Conservation (phyloP, 2,797 vertebrate species). For the Alectoris magna region DNA sequence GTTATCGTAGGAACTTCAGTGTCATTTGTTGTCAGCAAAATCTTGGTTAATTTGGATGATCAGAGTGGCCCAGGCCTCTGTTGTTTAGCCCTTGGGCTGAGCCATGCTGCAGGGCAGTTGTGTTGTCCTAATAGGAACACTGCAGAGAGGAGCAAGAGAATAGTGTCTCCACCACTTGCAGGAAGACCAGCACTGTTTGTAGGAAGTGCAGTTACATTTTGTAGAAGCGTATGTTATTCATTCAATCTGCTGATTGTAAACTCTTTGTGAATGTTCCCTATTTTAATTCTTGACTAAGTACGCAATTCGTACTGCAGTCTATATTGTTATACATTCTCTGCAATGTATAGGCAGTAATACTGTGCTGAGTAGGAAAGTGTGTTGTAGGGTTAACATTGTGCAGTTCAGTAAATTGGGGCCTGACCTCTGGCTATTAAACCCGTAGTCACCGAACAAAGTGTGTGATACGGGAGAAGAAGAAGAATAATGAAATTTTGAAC, state of each 20-base stretch:
- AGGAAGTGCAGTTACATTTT: neutral
- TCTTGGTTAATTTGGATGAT: neutral
- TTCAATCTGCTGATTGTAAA: neutral
- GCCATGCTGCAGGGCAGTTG: neutral
- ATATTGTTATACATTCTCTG: neutral
- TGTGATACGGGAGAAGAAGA: neutral
- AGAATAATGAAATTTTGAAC: neutral
- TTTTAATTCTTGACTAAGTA: neutral
- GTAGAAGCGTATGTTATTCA: neutral
- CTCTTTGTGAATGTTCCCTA: neutral
- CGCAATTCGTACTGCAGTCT: neutral
- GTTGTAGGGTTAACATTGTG: neutral
- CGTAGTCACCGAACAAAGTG: neutral
- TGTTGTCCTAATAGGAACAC: neutral
- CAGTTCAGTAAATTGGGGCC: neutral
- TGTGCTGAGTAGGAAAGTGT: neutral
- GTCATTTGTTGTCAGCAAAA: neutral
- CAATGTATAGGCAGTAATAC: neutral
- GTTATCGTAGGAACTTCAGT: neutral
- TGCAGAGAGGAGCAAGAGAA: neutral
- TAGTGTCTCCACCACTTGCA: neutral
- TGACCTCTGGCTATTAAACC: neutral
- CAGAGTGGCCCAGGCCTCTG: neutral
- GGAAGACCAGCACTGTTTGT: neutral
- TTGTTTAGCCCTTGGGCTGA: neutral